Conservation (phyloP, 2,113 vertebrate species). For the Microcebus jonahi region DNA sequence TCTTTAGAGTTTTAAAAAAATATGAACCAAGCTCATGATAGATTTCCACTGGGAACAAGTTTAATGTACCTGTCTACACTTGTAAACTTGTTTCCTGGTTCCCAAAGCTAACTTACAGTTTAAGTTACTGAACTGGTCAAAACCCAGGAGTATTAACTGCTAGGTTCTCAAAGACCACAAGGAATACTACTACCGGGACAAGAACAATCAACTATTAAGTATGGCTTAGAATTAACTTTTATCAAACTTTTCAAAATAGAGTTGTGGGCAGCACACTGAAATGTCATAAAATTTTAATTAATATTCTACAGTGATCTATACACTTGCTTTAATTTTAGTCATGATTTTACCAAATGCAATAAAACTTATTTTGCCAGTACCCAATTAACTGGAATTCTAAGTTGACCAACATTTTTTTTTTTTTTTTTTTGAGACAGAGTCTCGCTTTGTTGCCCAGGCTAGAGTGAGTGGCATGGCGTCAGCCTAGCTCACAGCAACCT, state of each 20-base stretch:
- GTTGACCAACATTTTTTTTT: too few species aligned
- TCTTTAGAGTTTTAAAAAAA: neutral
- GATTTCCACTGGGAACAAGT: neutral
- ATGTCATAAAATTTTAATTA: neutral
- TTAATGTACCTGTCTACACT: neutral
- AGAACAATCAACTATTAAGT: neutral
- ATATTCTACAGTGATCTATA: neutral
- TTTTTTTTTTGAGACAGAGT: too few species aligned
- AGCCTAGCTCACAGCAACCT: too few species aligned
- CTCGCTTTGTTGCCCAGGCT: too few species aligned
- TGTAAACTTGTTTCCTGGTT: neutral
- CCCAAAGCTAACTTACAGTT: neutral
- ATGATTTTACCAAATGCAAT: neutral
- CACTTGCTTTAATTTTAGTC: neutral
- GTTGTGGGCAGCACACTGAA: neutral
- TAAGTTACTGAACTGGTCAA: neutral
- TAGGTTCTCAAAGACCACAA: neutral
- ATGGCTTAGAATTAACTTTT: neutral
- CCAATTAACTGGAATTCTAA: neutral
- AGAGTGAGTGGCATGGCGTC: too few species aligned
- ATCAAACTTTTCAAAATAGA: neutral
- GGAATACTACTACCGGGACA: neutral
- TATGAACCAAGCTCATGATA: neutral
- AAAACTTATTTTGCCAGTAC: slow-evolving; percentile 13
- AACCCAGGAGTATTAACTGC: neutral